A percentile compares a stretch with the other conserved stretches of the same genome.
These are phyloP conservation scores for Callocephalon fimbriatum DNA, from an alignment of 2,113 vertebrate genomes.

Conservation along the genomic window DNA sequence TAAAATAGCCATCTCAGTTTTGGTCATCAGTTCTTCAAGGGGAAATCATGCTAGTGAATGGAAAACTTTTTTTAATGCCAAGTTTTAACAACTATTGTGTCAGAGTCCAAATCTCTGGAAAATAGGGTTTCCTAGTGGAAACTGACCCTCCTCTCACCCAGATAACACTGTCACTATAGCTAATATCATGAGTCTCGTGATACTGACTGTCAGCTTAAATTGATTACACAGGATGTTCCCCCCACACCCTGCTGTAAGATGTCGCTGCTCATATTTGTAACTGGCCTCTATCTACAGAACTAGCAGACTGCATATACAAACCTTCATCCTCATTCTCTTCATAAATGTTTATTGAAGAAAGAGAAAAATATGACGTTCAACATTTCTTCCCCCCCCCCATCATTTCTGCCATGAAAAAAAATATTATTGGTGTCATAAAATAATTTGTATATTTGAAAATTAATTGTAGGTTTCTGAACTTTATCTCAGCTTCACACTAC, in stretches of 20 bases:
- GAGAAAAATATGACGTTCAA: not conserved
- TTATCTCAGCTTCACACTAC: not conserved
- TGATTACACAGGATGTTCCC: conserved; percentile 53
- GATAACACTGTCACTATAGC: not conserved
- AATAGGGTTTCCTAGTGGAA: conserved; percentile 49
- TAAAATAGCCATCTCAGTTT: conserved; percentile 40
- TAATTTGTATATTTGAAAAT: conserved; percentile 20
- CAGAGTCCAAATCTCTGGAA: conserved; percentile 36
- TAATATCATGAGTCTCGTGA: conserved; percentile 16
- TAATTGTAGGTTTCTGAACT: not conserved
- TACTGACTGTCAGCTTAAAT: conserved; percentile 44
- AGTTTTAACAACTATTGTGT: not conserved
- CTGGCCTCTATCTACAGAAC: not conserved
- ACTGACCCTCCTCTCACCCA: not conserved
- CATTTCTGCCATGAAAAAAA: not conserved
- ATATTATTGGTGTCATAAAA: not conserved
- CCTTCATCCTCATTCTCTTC: not conserved
- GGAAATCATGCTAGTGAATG: conserved; percentile 6
- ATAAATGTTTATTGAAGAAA: not conserved
- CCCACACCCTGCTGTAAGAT: conserved; percentile 3
- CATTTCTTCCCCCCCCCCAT: not conserved
- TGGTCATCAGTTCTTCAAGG: not conserved
- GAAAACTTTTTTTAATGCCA: conserved; percentile 19
- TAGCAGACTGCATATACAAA: not conserved
- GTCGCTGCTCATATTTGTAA: conserved; percentile 53